Evolutionary conservation across 2,113 vertebrate species (phyloP).

Genomic region (Meriones unguiculatus): DNA sequence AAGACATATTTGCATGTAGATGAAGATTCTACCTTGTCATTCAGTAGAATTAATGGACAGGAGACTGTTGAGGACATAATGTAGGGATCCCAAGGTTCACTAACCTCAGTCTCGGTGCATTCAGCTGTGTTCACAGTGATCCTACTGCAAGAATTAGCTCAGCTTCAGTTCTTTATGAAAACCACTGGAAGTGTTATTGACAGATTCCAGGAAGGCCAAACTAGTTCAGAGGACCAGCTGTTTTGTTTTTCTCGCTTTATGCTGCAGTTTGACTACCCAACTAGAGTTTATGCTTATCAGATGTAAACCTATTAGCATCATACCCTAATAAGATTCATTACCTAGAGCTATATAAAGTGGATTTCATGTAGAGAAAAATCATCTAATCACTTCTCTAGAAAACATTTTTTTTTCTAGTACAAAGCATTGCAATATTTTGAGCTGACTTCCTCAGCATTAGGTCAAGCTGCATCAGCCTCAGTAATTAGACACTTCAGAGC

Average conservation of each 20-base stretch:
- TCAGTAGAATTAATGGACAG: neutral
- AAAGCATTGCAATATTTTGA: neutral
- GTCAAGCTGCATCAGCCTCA: neutral
- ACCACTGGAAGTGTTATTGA: neutral
- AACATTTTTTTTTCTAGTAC: neutral
- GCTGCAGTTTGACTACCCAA: neutral
- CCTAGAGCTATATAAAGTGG: neutral
- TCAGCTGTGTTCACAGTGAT: neutral
- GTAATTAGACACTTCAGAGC: neutral
- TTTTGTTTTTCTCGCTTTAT: conserved; percentile 8
- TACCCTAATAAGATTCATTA: conserved; percentile 41
- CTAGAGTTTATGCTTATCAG: neutral
- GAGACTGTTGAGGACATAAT: neutral
- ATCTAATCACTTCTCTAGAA: conserved; percentile 13
- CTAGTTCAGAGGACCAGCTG: neutral
- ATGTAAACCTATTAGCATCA: too few species aligned
- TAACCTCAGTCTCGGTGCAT: neutral
- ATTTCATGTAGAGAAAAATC: conserved; percentile 32
- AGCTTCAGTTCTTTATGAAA: neutral
- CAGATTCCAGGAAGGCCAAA: neutral
- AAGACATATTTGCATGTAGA: conserved; percentile 32
- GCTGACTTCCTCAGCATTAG: neutral
- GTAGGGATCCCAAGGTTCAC: neutral
- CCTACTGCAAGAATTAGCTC: neutral
- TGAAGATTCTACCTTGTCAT: neutral